Evolutionary conservation across 2,113 vertebrate genomes (phyloP), one percentile per base, ranked within the genome.

Genomic region (Rhinogobius similis): DNA sequence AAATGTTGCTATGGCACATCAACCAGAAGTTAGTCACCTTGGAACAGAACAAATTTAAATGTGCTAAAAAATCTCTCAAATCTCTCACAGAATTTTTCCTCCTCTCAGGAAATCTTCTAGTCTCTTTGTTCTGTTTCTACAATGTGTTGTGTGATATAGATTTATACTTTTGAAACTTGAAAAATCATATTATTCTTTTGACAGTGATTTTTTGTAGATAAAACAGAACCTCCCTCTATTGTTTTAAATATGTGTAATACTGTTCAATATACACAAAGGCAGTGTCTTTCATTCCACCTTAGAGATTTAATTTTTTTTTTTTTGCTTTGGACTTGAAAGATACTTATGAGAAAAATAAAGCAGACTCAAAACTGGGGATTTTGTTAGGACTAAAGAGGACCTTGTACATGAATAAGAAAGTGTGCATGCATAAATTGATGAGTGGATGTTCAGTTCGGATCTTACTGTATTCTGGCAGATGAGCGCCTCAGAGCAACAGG

Each of bases 1-100:
- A 81, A 83, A 86, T 87, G 82, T 55, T 81, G 77, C 65, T 77
- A 46, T 41, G 72, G 21, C 24, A 72, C 74, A 86, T 72, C 76
- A 36, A 65, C 53, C 56, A 21, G 65, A 76, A 81, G 81, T 78
- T 59, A 76, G 76, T 70, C 82, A 79, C 77, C 76, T 79, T 65
- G 70, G 53, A 67, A 53, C 29, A 68, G 23, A 65, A 77, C 53
- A 68, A 64, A 10, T n/a, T 59, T 72, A 36, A 77, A 62, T 67
- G 29, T 13, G 72, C 44, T 52, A 78, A 55, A 13, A 53, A 74
- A 62, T n/a, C n/a, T n/a, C 61, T 65, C 41, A 67, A 41, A 62
- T 21, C 59, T 78, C 50, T 59, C 2, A 5, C 5, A 13, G 50
- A 58, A 69, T 52, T 55, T 76, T 68, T 63, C 46, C 11, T 29